These are phyloP conservation scores for Leucopternis melanops DNA, from an alignment of 2,113 vertebrate species.

Conservation along the genomic window DNA sequence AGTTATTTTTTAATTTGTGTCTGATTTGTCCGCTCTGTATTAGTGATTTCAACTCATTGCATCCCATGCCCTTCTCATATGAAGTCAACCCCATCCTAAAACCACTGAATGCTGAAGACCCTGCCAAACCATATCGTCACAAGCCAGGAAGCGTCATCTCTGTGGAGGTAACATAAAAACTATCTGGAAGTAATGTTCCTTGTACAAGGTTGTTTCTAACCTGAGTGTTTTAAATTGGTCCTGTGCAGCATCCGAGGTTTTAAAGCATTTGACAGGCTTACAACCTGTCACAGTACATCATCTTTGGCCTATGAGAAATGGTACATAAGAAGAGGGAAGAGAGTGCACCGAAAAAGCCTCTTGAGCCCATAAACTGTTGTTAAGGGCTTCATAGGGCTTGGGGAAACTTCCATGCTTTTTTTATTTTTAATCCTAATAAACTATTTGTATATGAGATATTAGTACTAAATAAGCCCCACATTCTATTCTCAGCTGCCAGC, in stretches of 20 bases:
- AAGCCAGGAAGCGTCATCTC: constrained; percentile 96
- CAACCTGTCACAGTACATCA: neutral
- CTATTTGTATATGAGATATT: neutral
- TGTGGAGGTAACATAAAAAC: constrained; percentile 82
- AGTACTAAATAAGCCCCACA: neutral
- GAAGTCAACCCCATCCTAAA: constrained; percentile 83
- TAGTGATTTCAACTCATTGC: constrained; percentile 80
- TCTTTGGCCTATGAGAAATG: neutral
- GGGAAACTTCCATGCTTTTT: neutral
- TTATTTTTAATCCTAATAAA: neutral
- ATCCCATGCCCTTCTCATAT: constrained; percentile 82
- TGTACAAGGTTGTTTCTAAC: neutral
- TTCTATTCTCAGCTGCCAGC: neutral
- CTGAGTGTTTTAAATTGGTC: neutral
- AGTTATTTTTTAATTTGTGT: neutral
- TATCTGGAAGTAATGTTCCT: neutral
- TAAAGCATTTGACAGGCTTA: neutral
- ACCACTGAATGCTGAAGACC: constrained; percentile 82
- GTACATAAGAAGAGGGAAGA: neutral
- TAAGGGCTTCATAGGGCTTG: neutral
- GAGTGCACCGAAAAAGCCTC: neutral
- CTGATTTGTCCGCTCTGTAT: neutral
- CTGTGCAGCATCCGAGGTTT: neutral
- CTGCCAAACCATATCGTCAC: constrained; percentile 84
- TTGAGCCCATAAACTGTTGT: neutral